phyloP scores from a whole-genome alignment of 2,113 vertebrate species.

The Hyla sarda region DNA sequence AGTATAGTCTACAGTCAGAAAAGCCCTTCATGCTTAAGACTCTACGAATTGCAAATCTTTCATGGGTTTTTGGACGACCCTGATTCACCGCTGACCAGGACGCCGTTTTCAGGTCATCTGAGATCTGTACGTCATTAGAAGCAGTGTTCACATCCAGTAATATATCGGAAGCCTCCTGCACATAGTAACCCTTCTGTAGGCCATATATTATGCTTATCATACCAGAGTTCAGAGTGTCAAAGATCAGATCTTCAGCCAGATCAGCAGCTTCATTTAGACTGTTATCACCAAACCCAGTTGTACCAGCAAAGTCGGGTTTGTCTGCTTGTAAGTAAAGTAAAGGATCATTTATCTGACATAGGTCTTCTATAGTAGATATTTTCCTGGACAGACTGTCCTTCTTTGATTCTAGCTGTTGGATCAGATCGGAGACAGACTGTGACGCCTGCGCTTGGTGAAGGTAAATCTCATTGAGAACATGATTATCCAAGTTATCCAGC shows the following conservation, averaged over 20 bases:
- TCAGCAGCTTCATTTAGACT: background rate
- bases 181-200: background rate
- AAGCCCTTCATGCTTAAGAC: too few relatives aligned
- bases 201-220: background rate
- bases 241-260: slow-evolving; percentile 7
- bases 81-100: background rate
- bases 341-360: slow-evolving; percentile 1
- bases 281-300: background rate
- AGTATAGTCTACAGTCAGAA: background rate
- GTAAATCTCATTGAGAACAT: background rate
- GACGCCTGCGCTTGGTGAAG: background rate
- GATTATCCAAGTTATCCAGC: background rate
- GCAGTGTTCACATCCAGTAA: slow-evolving; percentile 3
- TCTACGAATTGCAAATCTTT: background rate
- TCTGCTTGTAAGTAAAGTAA: slow-evolving; percentile 25
- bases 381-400: slow-evolving; percentile 3
- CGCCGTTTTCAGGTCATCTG: background rate
- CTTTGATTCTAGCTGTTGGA: slow-evolving; percentile 36
- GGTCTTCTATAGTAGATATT: background rate
- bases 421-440: background rate
- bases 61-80: background rate
- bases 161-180: background rate
- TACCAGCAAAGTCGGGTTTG: background rate
- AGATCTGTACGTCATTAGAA: background rate
- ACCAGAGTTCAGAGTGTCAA: background rate